Percentiles rank a stretch among this genome's conserved stretches.
Evolutionary conservation across 2,797 vertebrate genomes (phyloP).

Genomic region (Emydoidea blandingii): DNA sequence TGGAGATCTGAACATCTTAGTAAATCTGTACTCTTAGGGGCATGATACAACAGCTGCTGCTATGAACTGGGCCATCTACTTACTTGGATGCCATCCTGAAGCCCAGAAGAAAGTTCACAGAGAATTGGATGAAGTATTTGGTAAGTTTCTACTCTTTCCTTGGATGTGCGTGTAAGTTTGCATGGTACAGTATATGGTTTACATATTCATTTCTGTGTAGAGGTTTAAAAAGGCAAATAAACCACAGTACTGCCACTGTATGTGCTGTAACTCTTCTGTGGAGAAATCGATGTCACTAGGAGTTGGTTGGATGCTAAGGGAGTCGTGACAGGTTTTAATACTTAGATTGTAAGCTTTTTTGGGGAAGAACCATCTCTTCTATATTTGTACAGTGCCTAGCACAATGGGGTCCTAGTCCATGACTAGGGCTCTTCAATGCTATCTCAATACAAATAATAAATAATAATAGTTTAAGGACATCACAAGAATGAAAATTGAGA

Average conservation of each 20-base stretch:
- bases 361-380: not conserved
- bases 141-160: constrained; percentile 74
- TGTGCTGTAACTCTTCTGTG: not conserved
- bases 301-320: not conserved
- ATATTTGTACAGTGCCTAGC: not conserved
- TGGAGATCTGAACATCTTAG: not conserved
- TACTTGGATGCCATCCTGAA: constrained; percentile 88
- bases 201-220: not conserved
- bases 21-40: constrained; percentile 79
- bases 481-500: too few relatives aligned
- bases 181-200: not conserved
- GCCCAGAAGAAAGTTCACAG: constrained; percentile 85
- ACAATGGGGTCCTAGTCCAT: not conserved
- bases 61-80: constrained; percentile 89
- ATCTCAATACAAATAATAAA: not conserved
- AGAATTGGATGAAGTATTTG: constrained; percentile 90
- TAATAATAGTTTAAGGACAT: not conserved
- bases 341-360: not conserved
- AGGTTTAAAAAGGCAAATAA: not conserved
- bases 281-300: not conserved
- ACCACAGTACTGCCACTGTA: not conserved
- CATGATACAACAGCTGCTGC: constrained; percentile 92
- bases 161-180: not conserved
- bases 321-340: accelerated
- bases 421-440: not conserved